Base-by-base conservation (phyloP, 2,797 vertebrate genomes). In the Perodicticus potto region DNA sequence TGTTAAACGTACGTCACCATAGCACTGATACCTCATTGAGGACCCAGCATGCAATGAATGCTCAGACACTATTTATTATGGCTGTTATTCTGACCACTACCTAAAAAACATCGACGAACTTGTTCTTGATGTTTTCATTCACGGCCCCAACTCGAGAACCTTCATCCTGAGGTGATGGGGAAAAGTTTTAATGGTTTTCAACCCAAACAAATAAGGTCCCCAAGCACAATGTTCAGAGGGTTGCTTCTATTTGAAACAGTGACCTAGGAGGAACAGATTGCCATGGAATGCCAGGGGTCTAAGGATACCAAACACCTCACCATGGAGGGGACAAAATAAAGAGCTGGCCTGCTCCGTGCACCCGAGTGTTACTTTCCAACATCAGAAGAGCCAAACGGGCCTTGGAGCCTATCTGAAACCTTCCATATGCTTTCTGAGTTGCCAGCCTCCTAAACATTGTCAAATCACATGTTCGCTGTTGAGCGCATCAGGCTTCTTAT, bases 361-460 rank as follows among this genome's bases (percentile, higher is more conserved):
- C 43, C 43, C 12, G 2, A 14, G 3, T 0, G 2, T 11, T 29
- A 13, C n/a, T 67, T 63, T 76, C n/a, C n/a, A n/a, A 27, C 40
- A 69, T 2, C 29, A 57, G 82, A 63, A 70, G 27, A 63, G 73
- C 93, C 72, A 69, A 40, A 16, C 3, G 55, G 32, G 85, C 92
- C 85, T 69, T 25, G 37, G 59, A 19, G 13, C 13, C 72, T 87
- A 29, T 78, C 73, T 67, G 90, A 80, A 87, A 49, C 2, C 74
- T 32, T 49, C 53, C 40, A 32, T 37, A 43, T 63, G 70, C 55
- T 91, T 84, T 67, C 19, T 12, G 67, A 91, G 37, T 49, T 76
- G 67, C 86, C 90, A 77, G 94, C 43, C 85, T 95, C 88, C 90
- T 45, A 27, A 86, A 72, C 1, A 40, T 77, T 17, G 8, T 59